A percentile compares a stretch with the other conserved stretches of the same genome.
Conservation (phyloP, 2,888 invertebrate genomes). For the Tryphoninae sp. region DNA sequence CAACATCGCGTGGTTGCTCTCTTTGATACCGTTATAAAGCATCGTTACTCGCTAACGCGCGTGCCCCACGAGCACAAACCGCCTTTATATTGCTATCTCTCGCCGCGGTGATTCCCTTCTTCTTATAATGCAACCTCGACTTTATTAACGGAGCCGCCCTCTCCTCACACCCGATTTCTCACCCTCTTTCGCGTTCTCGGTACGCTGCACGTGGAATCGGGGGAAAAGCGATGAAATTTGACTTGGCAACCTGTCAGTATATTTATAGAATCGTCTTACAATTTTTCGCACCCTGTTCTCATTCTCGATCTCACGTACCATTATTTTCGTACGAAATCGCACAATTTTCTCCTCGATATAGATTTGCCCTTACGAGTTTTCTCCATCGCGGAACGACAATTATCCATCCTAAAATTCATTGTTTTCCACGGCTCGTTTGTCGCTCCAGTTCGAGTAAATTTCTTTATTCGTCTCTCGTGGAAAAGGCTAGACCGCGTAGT, state of each 20-base stretch:
- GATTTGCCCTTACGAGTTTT: background rate
- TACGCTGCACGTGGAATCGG: constrained; percentile 14
- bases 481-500: constrained; percentile 23
- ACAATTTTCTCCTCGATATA: background rate
- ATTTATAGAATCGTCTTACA: constrained; percentile 45
- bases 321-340: background rate
- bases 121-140: constrained; percentile 76
- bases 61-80: constrained; percentile 52
- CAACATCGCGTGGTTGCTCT: constrained; percentile 65
- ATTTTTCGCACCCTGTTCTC: constrained; percentile 31
- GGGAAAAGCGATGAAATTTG: constrained; percentile 44
- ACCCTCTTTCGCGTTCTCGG: background rate
- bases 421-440: constrained; percentile 58
- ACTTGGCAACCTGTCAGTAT: constrained; percentile 39
- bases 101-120: constrained; percentile 71
- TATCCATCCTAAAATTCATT: constrained; percentile 69
- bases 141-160: constrained; percentile 74
- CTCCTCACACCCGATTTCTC: constrained; percentile 11
- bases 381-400: constrained; percentile 26
- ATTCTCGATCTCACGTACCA: constrained; percentile 2
- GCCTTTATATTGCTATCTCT: constrained; percentile 77
- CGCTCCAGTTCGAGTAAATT: constrained; percentile 74
- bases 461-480: constrained; percentile 77
- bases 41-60: constrained; percentile 75
- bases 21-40: constrained; percentile 79